These are phyloP conservation scores for Phalera bucephala DNA, from an alignment of 2,888 invertebrate genomes.

Conservation along the genomic window DNA sequence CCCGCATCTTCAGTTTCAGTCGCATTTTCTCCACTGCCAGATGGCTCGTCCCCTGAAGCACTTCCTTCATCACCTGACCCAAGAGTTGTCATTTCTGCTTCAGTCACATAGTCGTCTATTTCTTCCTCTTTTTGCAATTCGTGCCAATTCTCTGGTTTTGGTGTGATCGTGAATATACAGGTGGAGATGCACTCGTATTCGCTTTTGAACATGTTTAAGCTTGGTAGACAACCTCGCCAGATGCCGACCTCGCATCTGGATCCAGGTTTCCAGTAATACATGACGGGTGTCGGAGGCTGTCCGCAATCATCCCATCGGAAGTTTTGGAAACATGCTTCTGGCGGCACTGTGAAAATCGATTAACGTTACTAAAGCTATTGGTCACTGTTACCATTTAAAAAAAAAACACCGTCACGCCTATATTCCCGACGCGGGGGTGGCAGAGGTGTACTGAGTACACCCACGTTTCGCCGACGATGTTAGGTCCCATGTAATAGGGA, in stretches of 20 bases:
- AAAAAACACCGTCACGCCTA: no score
- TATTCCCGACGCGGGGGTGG: no score
- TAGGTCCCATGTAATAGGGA: no score
- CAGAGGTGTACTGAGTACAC: no score
- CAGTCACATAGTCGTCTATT: not conserved
- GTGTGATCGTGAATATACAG: conserved; percentile 55
- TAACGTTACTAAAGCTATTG: no score
- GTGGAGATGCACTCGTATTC: conserved; percentile 68
- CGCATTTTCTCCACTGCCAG: not conserved
- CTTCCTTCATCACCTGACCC: not conserved
- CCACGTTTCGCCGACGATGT: no score
- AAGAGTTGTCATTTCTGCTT: not conserved
- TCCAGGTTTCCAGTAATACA: conserved; percentile 69
- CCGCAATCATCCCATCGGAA: conserved; percentile 71
- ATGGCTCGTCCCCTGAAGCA: not conserved
- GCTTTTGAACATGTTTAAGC: conserved; percentile 65
- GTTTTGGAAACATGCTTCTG: conserved; percentile 51
- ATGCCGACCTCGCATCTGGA: conserved; percentile 70
- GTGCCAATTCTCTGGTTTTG: conserved; percentile 41
- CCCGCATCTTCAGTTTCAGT: no score
- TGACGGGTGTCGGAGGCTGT: conserved; percentile 45
- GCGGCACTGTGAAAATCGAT: conserved; percentile 46
- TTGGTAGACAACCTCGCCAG: conserved; percentile 71
- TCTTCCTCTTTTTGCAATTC: conserved; percentile 5
- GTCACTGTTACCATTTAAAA: no score